These are phyloP conservation scores for Eilema caniola DNA, from an alignment of 2,888 invertebrate genomes.

Conservation along the genomic window DNA sequence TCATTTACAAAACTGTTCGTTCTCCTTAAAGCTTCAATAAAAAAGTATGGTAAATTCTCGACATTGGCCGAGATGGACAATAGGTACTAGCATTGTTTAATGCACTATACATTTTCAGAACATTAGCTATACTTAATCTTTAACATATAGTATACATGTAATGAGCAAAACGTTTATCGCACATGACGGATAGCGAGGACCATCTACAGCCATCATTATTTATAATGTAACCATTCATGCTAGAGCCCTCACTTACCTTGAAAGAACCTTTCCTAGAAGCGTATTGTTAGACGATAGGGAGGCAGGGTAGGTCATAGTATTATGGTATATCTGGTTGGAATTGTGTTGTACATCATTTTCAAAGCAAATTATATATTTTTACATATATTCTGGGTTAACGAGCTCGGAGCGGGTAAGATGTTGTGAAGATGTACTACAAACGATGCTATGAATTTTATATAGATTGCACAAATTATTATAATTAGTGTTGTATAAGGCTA, in stretches of 20 bases:
- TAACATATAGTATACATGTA: slow-evolving; percentile 51
- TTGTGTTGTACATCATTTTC: slow-evolving; percentile 72
- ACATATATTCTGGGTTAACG: slow-evolving; percentile 56
- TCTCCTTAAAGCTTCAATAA: no score
- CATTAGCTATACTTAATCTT: slow-evolving; percentile 29
- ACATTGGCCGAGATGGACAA: no score
- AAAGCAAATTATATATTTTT: slow-evolving; percentile 72
- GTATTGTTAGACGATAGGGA: slow-evolving; percentile 15
- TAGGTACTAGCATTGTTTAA: no score
- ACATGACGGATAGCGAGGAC: slow-evolving; percentile 71
- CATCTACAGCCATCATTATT: slow-evolving; percentile 73
- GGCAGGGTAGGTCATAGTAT: slow-evolving; percentile 49
- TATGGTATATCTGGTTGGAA: slow-evolving; percentile 67
- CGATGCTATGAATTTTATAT: slow-evolving; percentile 33
- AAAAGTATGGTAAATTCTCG: no score
- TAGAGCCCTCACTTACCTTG: slow-evolving; percentile 48
- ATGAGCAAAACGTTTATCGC: slow-evolving; percentile 76
- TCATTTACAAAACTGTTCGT: no score
- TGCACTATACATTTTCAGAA: background rate
- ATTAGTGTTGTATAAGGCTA: no score
- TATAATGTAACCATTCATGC: slow-evolving; percentile 66
- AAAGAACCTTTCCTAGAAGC: slow-evolving; percentile 16
- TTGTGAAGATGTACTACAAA: slow-evolving; percentile 29
- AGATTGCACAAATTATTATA: background rate
- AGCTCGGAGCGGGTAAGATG: slow-evolving; percentile 49